Evolutionary conservation across 2,797 vertebrate genomes (phyloP), one percentile per base, ranked within the genome.

Genomic region (Acanthiza pusilla): DNA sequence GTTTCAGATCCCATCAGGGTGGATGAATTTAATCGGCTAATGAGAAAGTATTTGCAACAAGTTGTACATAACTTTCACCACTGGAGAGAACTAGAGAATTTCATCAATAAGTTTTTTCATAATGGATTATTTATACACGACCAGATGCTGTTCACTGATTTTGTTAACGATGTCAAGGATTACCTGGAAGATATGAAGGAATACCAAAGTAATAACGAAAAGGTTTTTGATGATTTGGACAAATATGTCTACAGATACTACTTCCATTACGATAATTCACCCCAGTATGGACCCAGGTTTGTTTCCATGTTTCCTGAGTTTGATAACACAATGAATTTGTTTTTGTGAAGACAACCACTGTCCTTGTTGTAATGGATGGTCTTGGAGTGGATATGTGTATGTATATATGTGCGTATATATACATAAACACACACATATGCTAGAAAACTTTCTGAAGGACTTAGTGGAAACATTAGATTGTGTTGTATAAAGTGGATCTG

Each of bases 71-170:
- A 99, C 94, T 99, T 99, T 92, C 98, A 98, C 96, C 99, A 99
- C 95, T 99, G 99, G 99, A 98, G 98, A 91, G 99, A 99, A 95
- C 96, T 99, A 78, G 98, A 99, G 95, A 97, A 85, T 63, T 99
- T 99, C 96, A 98, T 99, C 89, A 98, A 96, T 93, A 97, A 97
- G 68, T 99, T 99, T 98, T 99, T 99, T 96, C 98, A 97, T 57
- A 98, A 99, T 16, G 99, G 99, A 4, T 38, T 99, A 78, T 99
- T 99, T 96, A 98, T 99, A 96, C 99, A 99, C 2, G 99, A 99
- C 94, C 99, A 98, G 97, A 99, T 99, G 99, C 98, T 99, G 75
- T 99, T 99, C 97, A 98, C 98, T 9, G 99, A 99, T 98, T 99
- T 99, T 93, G 98, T 99, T 45, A 98, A 98, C 18, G 98, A 98